Percentiles rank a stretch among this genome's conserved stretches.
Conservation (phyloP, 2,888 invertebrate genomes). For the Lepidocyrtoides sp. region DNA sequence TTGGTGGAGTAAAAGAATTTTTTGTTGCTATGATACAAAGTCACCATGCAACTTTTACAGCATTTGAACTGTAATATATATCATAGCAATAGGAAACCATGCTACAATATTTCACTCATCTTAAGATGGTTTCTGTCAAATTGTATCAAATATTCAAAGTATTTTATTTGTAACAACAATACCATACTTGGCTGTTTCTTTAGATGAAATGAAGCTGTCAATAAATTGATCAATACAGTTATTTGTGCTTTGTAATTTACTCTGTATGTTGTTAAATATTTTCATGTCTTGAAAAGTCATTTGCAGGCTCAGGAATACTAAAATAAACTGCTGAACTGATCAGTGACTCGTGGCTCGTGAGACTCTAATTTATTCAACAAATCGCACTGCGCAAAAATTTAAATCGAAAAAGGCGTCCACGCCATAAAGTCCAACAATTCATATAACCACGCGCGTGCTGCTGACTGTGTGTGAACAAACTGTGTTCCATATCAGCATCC, state of each 20-base stretch:
- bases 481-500: too few species aligned
- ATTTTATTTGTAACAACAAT: not conserved
- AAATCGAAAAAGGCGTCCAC: not conserved
- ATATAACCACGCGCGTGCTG: not conserved
- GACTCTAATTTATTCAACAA: not conserved
- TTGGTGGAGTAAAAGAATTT: not conserved
- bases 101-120: not conserved
- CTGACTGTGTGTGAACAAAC: not conserved
- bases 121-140: not conserved
- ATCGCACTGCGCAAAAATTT: not conserved
- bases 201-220: not conserved
- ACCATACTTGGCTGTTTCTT: not conserved
- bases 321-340: not conserved
- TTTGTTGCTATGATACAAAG: too few species aligned
- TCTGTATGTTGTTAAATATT: not conserved
- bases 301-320: not conserved
- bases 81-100: not conserved
- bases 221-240: not conserved
- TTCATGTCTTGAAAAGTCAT: not conserved
- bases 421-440: not conserved
- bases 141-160: not conserved
- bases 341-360: not conserved
- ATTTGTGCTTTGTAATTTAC: too few species aligned
- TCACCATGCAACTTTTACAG: too few species aligned
- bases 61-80: too few species aligned